phyloP scores from a whole-genome alignment of 2,797 vertebrate genomes.

The Sebastes cheni region DNA sequence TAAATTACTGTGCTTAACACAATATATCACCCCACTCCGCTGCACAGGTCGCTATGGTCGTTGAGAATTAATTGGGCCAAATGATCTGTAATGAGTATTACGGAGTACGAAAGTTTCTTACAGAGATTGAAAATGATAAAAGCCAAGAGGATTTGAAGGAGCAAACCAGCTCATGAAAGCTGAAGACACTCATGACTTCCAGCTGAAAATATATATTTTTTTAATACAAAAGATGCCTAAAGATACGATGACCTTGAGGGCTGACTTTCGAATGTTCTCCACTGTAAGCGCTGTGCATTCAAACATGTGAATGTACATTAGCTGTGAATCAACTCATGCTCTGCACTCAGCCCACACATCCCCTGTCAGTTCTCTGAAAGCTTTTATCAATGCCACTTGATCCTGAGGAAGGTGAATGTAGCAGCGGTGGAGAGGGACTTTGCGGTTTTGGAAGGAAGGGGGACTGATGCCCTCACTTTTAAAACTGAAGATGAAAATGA shows the following conservation, averaged over 20 bases:
- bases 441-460: conserved; percentile 70
- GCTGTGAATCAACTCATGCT: not conserved
- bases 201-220: not conserved
- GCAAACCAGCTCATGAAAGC: conserved; percentile 5
- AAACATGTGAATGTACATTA: conserved; percentile 30
- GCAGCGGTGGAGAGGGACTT: conserved; percentile 51
- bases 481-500: conserved; percentile 47
- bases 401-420: conserved; percentile 54
- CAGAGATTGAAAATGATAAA: conserved; percentile 22
- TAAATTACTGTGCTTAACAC: conserved; percentile 30
- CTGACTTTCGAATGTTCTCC: not conserved
- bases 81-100: conserved; percentile 17
- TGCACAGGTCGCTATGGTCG: conserved; percentile 29
- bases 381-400: conserved; percentile 78
- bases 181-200: not conserved
- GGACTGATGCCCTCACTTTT: conserved; percentile 23
- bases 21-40: conserved; percentile 8
- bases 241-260: not conserved
- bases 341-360: conserved; percentile 40
- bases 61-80: conserved; percentile 29
- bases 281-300: conserved; percentile 1
- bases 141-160: conserved; percentile 19
- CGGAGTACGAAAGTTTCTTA: not conserved
- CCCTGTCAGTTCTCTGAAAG: conserved; percentile 52
- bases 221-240: not conserved